phyloP scores from a whole-genome alignment of 2,888 invertebrate genomes.

The Lasioglossum marginatum region DNA sequence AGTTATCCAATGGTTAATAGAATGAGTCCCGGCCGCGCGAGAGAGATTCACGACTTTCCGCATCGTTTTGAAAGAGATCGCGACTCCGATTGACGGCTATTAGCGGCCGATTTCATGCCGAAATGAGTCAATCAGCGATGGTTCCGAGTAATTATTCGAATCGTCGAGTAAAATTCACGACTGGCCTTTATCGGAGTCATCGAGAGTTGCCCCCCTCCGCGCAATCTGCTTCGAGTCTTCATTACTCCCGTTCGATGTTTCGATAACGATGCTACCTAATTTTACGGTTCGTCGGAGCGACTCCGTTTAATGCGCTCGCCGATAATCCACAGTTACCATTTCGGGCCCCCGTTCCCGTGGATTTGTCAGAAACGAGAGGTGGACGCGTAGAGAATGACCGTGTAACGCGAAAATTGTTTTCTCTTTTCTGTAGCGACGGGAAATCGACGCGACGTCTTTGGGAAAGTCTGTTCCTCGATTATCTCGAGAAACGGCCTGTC shows the following conservation, averaged over 20 bases:
- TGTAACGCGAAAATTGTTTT: neutral
- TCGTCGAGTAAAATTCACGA: conserved; percentile 32
- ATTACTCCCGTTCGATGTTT: conserved; percentile 32
- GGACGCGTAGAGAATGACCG: conserved; percentile 9
- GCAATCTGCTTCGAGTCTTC: conserved; percentile 20
- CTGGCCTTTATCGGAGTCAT: conserved; percentile 30
- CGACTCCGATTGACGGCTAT: conserved; percentile 63
- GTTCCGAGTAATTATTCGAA: conserved; percentile 38
- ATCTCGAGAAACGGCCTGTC: neutral
- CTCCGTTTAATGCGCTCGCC: conserved; percentile 28
- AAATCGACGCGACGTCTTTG: neutral
- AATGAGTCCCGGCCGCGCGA: neutral
- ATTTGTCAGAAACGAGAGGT: conserved; percentile 16
- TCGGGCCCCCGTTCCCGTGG: conserved; percentile 15
- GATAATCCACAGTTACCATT: conserved; percentile 14
- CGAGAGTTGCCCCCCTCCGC: neutral
- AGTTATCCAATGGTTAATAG: too few species aligned
- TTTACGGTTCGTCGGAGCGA: conserved; percentile 59
- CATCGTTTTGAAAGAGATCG: conserved; percentile 48
- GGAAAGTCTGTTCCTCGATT: neutral
- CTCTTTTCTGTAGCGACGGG: neutral
- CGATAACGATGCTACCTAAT: conserved; percentile 49
- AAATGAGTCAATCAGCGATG: conserved; percentile 31
- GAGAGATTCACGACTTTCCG: neutral
- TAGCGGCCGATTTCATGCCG: neutral